These are phyloP conservation scores for Parnassius apollo DNA, from an alignment of 2,888 invertebrate genomes.

Conservation along the genomic window DNA sequence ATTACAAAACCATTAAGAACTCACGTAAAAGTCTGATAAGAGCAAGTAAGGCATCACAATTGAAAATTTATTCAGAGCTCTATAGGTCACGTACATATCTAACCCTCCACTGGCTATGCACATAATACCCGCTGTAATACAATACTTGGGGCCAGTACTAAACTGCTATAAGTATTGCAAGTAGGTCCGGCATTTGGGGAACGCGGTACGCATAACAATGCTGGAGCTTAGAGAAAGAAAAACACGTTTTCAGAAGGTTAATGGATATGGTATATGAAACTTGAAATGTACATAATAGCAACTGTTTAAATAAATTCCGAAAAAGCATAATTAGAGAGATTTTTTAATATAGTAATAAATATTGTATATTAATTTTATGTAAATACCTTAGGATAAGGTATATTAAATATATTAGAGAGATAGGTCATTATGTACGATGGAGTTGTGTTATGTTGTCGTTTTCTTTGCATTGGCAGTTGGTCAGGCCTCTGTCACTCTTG, in stretches of 20 bases:
- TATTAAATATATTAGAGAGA: too few species aligned
- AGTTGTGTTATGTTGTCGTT: too few species aligned
- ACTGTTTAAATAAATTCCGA: too few species aligned
- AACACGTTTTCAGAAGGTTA: conserved; percentile 34
- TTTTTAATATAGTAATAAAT: too few species aligned
- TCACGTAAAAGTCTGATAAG: not conserved
- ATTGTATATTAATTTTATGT: too few species aligned
- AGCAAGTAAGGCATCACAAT: conserved; percentile 24
- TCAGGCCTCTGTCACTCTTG: too few species aligned
- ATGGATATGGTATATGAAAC: conserved; percentile 33
- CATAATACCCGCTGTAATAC: conserved; percentile 66
- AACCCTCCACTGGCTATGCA: conserved; percentile 38
- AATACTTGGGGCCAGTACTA: conserved; percentile 65
- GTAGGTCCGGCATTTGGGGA: conserved; percentile 64
- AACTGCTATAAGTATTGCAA: conserved; percentile 77
- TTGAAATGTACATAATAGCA: too few species aligned
- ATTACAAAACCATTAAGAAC: not conserved
- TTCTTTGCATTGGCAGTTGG: too few species aligned
- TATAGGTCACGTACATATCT: conserved; percentile 50
- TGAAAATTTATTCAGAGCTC: conserved; percentile 34
- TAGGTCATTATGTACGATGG: too few species aligned
- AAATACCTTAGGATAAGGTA: too few species aligned
- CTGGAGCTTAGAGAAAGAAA: conserved; percentile 27
- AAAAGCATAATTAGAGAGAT: too few species aligned
- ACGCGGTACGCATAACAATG: conserved; percentile 65